Base-by-base conservation (phyloP, 2,113 vertebrate species). In the Rallus limicola region DNA sequence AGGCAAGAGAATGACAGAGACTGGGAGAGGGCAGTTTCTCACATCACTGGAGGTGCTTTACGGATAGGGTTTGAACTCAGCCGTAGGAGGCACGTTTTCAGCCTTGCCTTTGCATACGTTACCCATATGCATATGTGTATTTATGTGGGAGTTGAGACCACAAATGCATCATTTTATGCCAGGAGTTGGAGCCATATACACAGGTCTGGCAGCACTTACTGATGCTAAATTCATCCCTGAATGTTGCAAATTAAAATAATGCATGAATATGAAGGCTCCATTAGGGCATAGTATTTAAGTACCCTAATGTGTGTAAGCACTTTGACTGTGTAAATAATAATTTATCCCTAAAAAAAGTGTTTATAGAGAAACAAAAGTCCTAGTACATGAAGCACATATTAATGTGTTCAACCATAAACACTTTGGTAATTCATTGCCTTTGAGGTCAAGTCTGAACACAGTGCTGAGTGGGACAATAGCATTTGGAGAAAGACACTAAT, bases 161-260 rank as follows among this genome's bases (percentile, higher is more conserved):
- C 53, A 40, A 74, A 44, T 60, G 26, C 62, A n/a, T 79, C 33
- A 19, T 48, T 86, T 71, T 42, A 48, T 13, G 42, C 29, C 42
- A 76, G 44, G 20, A 92, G 36, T 10, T 4, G 1, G 53, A 69
- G 58, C n/a, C 3, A 2, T 33, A n/a, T 56, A 33, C 0, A 1
- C 29, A 28, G 48, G 25, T 55, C 74, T 91, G 62, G 24, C 55
- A 79, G 28, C 17, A 33, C 40, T 78, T 78, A 72, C 29, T 55
- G 56, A 64, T 52, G 19, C 19, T 60, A 55, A 93, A 86, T 79
- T 69, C 3, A 78, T 52, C 46, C n/a, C 21, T 71, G 26, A 55
- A 80, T 80, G 93, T 65, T 74, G 68, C 55, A 56, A 82, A 64
- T 82, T 76, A 84, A 89, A 82, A 50, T 72, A 79, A 91, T 69